Conservation (phyloP, 1,140 invertebrate species). For the Maniola jurtina region DNA sequence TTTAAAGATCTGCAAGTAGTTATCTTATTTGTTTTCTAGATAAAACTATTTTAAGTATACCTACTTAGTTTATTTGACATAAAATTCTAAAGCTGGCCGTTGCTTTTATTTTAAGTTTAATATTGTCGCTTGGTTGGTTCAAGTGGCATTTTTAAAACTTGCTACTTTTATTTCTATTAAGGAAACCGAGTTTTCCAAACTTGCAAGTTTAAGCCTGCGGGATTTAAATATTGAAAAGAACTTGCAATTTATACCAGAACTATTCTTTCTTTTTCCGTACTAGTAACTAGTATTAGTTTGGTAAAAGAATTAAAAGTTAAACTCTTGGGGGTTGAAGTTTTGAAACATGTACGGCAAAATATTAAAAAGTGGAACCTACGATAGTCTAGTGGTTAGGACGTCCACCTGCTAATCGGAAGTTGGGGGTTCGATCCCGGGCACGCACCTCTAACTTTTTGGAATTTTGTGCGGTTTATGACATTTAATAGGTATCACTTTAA, state of each 20-base stretch:
- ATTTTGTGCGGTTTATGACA: too few relatives aligned
- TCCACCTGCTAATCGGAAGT: too few relatives aligned
- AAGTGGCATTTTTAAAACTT: slow-evolving; percentile 1
- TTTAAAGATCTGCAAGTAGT: too few relatives aligned
- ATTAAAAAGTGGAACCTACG: too few relatives aligned
- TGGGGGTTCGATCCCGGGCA: too few relatives aligned
- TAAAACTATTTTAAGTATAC: too few relatives aligned
- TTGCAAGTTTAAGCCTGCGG: background rate
- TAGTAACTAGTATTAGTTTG: background rate
- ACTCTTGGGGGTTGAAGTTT: background rate
- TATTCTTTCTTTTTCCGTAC: background rate
- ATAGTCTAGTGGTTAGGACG: too few relatives aligned
- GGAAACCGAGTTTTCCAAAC: background rate
- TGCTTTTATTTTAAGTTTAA: background rate
- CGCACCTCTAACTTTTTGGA: too few relatives aligned
- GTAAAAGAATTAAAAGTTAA: background rate
- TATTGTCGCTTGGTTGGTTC: slow-evolving; percentile 1
- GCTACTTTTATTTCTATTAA: background rate
- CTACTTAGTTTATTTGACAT: background rate
- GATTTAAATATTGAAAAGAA: background rate
- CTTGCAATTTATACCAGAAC: background rate
- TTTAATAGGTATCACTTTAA: too few relatives aligned
- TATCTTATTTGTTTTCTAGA: too few relatives aligned
- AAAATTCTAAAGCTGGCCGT: background rate
- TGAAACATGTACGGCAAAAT: too few relatives aligned